Base-by-base conservation (phyloP, 2,888 invertebrate genomes). In the Drosophila kanekoi region DNA sequence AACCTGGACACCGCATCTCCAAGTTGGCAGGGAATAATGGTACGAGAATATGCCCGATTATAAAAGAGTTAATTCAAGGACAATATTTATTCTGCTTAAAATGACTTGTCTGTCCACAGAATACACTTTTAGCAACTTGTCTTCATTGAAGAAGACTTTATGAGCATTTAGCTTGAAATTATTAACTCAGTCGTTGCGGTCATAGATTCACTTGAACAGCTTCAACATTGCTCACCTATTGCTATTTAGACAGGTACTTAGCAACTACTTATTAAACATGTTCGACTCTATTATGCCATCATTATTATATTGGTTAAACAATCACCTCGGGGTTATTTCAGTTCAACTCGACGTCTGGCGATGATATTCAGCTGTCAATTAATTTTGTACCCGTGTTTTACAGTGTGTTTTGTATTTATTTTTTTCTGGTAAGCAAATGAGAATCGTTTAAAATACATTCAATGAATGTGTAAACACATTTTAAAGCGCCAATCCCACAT, bases 401-500 rank as follows among this genome's bases (percentile, higher is more conserved):
- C 35, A 62, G 41, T 47, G 44, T 56, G 51, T 37, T 64, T 53
- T 60, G 35, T 67, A 48, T 66, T 47, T 51, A 8, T 47, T 58
- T 53, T 54, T 57, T 68, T 73, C 20, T 60, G 59, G 56, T 56
- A 64, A 61, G 47, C 51, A 78, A 78, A 64, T 62, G 59, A 51
- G 58, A 60, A 56, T 41, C 23, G 56, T 69, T 70, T 72, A 67
- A 65, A 76, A 79, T 45, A 72, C 53, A 76, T 73, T 86, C 80
- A 83, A 73, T 80, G 80, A 70, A 80, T 86, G 83, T 86, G 86
- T 82, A 86, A 83, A 83, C 86, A 83, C 82, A 68, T 76, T 85
- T 83, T 76, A 86, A 83, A 76, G 78, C 58, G 77, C 77, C 72
- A 62, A 77, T 54, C 80, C 80, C 79, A 61, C 65, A 63, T 49